Percentiles rank a stretch among this genome's conserved stretches.
phyloP scores from a whole-genome alignment of 1,140 invertebrate species.

The Lepidurus packardi region DNA sequence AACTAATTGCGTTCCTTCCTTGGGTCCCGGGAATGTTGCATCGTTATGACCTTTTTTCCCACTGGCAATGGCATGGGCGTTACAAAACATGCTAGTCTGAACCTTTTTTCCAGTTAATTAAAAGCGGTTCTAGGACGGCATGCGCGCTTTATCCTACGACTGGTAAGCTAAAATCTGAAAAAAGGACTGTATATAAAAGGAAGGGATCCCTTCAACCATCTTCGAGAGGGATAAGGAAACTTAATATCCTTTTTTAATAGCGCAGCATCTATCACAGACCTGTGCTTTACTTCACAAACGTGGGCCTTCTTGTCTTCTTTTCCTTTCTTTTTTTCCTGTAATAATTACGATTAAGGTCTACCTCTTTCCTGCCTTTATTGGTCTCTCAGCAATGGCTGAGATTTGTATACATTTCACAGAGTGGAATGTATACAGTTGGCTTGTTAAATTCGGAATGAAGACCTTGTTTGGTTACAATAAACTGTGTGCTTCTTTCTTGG shows the following conservation, averaged over 20 bases:
- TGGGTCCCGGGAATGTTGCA: conserved; percentile 9
- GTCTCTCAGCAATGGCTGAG: too few relatives aligned
- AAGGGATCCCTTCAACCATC: not conserved
- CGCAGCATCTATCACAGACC: not conserved
- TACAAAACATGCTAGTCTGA: conserved; percentile 15
- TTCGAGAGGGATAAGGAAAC: not conserved
- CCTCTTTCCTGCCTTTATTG: too few relatives aligned
- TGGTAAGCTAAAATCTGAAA: not conserved
- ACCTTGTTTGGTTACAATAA: too few relatives aligned
- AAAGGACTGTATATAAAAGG: not conserved
- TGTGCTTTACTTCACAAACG: not conserved
- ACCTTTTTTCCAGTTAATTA: conserved; percentile 22
- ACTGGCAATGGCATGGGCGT: conserved; percentile 1
- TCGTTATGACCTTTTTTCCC: conserved; percentile 21
- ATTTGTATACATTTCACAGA: too few relatives aligned
- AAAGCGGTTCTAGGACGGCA: conserved; percentile 13
- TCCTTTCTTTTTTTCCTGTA: too few relatives aligned
- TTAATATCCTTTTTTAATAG: not conserved
- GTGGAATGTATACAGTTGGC: too few relatives aligned
- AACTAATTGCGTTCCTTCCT: conserved; percentile 21
- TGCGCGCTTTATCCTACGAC: not conserved
- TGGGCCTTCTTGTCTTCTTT: too few relatives aligned
- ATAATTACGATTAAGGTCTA: too few relatives aligned
- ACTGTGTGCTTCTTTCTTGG: too few relatives aligned
- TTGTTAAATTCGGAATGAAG: too few relatives aligned